These are phyloP conservation scores for Diabrotica virgifera DNA, from an alignment of 1,140 invertebrate genomes.

Conservation along the genomic window DNA sequence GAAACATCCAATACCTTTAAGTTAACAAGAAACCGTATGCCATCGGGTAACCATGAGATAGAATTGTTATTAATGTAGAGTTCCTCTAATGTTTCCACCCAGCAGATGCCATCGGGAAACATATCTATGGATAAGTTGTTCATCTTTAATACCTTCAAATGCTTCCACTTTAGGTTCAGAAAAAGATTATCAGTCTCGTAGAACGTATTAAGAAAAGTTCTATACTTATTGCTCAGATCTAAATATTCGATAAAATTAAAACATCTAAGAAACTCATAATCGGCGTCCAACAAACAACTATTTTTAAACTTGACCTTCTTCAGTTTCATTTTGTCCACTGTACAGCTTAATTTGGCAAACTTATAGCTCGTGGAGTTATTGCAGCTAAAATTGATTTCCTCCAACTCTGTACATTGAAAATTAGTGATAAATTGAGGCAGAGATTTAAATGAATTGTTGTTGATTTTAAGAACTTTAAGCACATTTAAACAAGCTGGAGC, in stretches of 20 bases:
- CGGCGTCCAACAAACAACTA: constrained; percentile 5
- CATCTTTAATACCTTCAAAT: constrained; percentile 16
- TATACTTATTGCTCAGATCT: constrained; percentile 18
- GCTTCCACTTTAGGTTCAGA: constrained; percentile 13
- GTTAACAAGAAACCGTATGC: constrained; percentile 16
- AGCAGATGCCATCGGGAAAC: constrained; percentile 16
- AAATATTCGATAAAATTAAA: constrained; percentile 15
- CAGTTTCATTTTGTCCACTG: neutral
- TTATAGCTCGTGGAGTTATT: constrained; percentile 7
- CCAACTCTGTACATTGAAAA: constrained; percentile 14
- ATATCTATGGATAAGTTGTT: constrained; percentile 13
- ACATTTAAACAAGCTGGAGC: constrained; percentile 13
- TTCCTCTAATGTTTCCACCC: constrained; percentile 16
- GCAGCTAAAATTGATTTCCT: constrained; percentile 17
- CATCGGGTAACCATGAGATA: constrained; percentile 21
- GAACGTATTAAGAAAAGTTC: constrained; percentile 8
- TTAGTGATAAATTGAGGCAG: constrained; percentile 18
- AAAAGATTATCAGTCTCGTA: constrained; percentile 19
- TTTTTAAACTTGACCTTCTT: constrained; percentile 20
- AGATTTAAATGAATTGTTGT: constrained; percentile 12
- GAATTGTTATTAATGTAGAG: constrained; percentile 15
- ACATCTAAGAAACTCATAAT: constrained; percentile 17
- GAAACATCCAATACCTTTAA: constrained; percentile 18
- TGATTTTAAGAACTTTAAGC: constrained; percentile 15
- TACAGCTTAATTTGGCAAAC: constrained; percentile 9